These are phyloP conservation scores for Crenichthys baileyi DNA, from an alignment of 2,797 vertebrate species.

Conservation along the genomic window DNA sequence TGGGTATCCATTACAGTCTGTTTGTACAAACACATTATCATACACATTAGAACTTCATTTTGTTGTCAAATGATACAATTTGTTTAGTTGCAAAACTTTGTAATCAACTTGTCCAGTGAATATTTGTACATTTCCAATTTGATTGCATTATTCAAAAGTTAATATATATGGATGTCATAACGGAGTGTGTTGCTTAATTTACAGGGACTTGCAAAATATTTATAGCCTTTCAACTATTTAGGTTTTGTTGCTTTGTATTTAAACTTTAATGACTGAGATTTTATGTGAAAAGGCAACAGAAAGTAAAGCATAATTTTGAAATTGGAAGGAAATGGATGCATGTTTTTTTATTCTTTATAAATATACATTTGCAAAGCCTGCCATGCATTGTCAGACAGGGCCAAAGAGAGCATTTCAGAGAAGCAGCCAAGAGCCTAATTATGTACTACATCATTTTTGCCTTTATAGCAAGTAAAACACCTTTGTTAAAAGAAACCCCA, in stretches of 20 bases:
- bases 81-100: slow-evolving; percentile 24
- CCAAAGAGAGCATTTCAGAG: not conserved
- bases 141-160: slow-evolving; percentile 5
- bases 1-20: slow-evolving; percentile 34
- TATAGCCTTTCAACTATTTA: not conserved
- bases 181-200: not conserved
- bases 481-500: too few relatives aligned
- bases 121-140: slow-evolving; percentile 17
- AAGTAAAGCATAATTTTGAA: not conserved
- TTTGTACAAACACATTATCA: slow-evolving; percentile 48
- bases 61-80: slow-evolving; percentile 29
- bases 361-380: not conserved
- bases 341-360: too few relatives aligned
- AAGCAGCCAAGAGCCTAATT: not conserved
- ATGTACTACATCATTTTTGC: not conserved
- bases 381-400: too few relatives aligned
- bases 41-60: slow-evolving; percentile 35
- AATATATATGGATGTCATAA: not conserved
- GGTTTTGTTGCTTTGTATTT: not conserved
- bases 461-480: not conserved
- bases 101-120: not conserved
- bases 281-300: not conserved
- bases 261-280: not conserved
- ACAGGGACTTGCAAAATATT: not conserved
- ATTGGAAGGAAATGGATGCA: too few relatives aligned